Evolutionary conservation across 2,113 vertebrate species (phyloP).

Genomic region (Crocuta crocuta): DNA sequence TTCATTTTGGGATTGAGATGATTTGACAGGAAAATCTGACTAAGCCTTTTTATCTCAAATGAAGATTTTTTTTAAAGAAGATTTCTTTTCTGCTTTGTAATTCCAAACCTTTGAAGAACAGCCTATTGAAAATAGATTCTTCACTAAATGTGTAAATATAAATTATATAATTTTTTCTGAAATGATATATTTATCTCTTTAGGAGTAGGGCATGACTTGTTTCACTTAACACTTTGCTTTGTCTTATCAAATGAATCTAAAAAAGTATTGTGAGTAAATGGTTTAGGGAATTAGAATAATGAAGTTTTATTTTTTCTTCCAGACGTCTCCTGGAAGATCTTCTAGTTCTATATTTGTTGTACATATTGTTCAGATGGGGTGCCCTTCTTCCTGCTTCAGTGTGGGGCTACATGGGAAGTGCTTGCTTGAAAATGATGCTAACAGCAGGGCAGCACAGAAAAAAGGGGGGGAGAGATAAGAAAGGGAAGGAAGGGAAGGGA

Average conservation of each 20-base stretch:
- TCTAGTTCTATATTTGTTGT: background rate
- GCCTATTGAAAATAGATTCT: background rate
- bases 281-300: background rate
- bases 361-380: background rate
- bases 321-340: background rate
- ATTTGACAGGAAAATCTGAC: background rate
- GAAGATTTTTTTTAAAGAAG: background rate
- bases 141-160: background rate
- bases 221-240: slow-evolving; percentile 25
- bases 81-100: background rate
- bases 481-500: no score
- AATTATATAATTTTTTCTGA: background rate
- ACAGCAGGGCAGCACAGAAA: background rate
- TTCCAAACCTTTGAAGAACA: background rate
- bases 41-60: background rate
- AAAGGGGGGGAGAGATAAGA: no score
- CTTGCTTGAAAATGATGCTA: background rate
- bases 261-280: background rate
- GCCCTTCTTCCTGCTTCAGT: background rate
- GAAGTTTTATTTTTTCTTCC: background rate
- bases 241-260: background rate
- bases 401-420: background rate
- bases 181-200: background rate
- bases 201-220: background rate
- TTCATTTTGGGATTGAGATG: background rate